Percentiles rank a stretch among this genome's conserved stretches.
Evolutionary conservation across 92 coral and sea anemone genomes (phyloP).

Genomic region (Meandrina meandrites): DNA sequence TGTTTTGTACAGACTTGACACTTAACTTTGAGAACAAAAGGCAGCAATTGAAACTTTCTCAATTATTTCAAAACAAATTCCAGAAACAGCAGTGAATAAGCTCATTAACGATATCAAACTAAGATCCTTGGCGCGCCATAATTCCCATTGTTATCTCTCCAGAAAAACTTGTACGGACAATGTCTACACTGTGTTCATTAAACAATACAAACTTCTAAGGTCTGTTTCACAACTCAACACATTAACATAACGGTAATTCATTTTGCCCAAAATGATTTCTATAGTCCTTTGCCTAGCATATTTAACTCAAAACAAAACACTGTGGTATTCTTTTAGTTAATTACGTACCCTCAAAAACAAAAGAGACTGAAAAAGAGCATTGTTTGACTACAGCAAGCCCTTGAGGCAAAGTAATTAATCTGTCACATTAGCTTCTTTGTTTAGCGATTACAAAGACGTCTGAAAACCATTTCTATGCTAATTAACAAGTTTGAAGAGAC

Average conservation of each 20-base stretch:
- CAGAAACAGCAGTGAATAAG: neutral
- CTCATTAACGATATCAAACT: neutral
- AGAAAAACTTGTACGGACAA: neutral
- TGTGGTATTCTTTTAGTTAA: neutral
- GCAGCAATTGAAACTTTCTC: neutral
- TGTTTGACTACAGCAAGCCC: constrained; percentile 6
- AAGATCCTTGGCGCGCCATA: neutral
- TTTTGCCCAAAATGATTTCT: neutral
- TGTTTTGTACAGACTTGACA: neutral
- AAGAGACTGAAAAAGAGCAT: neutral
- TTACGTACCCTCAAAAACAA: neutral
- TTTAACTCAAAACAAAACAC: neutral
- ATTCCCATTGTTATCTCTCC: neutral
- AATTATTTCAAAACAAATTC: neutral
- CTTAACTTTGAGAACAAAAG: neutral
- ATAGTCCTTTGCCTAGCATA: neutral
- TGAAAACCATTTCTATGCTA: constrained; percentile 3
- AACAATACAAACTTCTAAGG: neutral
- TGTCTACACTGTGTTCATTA: neutral
- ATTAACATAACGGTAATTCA: neutral
- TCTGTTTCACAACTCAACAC: neutral
- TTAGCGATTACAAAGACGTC: constrained; percentile 9
- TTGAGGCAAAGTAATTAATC: constrained; percentile 14
- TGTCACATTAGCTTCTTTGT: constrained; percentile 23
- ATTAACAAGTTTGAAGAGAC: neutral